phyloP scores from a whole-genome alignment of 2,888 invertebrate genomes.

The Candidula unifasciata region DNA sequence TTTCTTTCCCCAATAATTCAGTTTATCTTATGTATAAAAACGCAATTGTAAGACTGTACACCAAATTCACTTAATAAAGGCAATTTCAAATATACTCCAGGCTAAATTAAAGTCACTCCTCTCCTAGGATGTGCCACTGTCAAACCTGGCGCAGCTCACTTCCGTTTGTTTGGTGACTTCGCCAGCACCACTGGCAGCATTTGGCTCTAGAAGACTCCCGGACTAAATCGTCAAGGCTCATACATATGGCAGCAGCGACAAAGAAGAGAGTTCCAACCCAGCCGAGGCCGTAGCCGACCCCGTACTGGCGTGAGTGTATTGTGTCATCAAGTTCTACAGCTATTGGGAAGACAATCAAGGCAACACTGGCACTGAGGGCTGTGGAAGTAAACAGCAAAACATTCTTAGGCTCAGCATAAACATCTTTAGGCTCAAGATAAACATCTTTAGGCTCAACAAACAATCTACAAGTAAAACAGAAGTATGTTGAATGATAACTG shows the following conservation, averaged over 20 bases:
- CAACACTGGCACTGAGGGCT: constrained; percentile 74
- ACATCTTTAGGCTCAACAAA: too few relatives aligned
- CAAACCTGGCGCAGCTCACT: constrained; percentile 67
- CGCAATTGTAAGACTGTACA: not conserved
- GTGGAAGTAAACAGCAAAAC: constrained; percentile 52
- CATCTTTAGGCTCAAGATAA: too few relatives aligned
- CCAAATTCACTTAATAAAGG: not conserved
- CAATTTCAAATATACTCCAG: not conserved
- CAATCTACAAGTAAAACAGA: too few relatives aligned
- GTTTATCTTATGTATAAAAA: too few relatives aligned
- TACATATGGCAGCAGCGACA: constrained; percentile 73
- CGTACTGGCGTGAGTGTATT: constrained; percentile 69
- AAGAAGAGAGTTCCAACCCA: constrained; percentile 76
- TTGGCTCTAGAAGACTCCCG: constrained; percentile 68
- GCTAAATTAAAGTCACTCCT: not conserved
- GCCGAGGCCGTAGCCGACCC: constrained; percentile 75
- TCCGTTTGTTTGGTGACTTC: constrained; percentile 59
- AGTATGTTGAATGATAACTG: too few relatives aligned
- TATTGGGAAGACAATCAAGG: constrained; percentile 75
- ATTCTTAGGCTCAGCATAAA: too few relatives aligned
- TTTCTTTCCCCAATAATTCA: too few relatives aligned
- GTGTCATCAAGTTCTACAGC: constrained; percentile 68
- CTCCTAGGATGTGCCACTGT: constrained; percentile 36
- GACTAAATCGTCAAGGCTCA: constrained; percentile 74
- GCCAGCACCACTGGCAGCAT: constrained; percentile 68